phyloP scores from a whole-genome alignment of 1,140 invertebrate genomes.

The Phenacoccus solenopsis region DNA sequence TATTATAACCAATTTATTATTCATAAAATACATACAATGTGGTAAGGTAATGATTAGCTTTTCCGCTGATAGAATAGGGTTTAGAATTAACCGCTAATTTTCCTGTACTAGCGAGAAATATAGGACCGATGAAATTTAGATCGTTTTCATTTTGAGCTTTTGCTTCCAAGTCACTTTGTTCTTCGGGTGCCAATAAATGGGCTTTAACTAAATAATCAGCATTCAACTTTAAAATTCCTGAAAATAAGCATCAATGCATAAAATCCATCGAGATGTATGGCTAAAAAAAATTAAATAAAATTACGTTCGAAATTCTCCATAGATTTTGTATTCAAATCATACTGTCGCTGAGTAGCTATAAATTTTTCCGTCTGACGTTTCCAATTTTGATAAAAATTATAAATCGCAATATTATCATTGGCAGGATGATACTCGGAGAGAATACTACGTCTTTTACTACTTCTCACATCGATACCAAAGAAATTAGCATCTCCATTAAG shows the following conservation, averaged over 20 bases:
- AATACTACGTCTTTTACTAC: not conserved
- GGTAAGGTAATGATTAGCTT: not conserved
- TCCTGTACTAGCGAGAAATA: not conserved
- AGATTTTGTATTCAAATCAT: not conserved
- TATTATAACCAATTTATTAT: not conserved
- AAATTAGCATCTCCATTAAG: not conserved
- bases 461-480: not conserved
- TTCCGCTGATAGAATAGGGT: not conserved
- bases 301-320: conserved; percentile 3
- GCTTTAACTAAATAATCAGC: not conserved
- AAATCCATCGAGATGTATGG: not conserved
- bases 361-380: not conserved
- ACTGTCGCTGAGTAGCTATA: not conserved
- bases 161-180: not conserved
- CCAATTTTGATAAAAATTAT: not conserved
- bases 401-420: not conserved
- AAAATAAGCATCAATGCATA: not conserved
- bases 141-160: not conserved
- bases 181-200: not conserved
- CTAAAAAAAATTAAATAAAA: not conserved
- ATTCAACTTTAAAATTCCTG: not conserved
- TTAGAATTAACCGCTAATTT: not conserved
- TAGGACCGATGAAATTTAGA: not conserved
- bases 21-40: not conserved
- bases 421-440: not conserved